Evolutionary conservation across 2,888 invertebrate species (phyloP), one percentile per base, ranked within the genome.

Genomic region (Hypercompe scribonia): DNA sequence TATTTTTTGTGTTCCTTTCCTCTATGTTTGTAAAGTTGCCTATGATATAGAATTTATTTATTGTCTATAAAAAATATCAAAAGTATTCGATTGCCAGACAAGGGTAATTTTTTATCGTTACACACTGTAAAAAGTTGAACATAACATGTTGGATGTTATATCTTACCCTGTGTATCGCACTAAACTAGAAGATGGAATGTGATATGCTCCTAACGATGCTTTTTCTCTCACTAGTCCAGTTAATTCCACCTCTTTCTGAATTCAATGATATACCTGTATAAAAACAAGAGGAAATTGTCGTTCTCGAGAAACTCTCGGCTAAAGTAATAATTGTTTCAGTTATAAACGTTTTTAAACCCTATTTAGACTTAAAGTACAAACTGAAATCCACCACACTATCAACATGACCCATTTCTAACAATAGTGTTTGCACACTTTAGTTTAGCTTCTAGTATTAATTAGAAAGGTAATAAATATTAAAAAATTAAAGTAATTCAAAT

Each of bases 211-310:
- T 88, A 87, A 85, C 82, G 85, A 85, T 81, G 80, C 67, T 73
- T 82, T 88, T 88, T 87, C 84, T 86, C 75, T 84, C 78, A 80
- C 78, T 81, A 74, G 72, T 78, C 74, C 74, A 80, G 76, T 81
- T 85, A 83, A 83, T 78, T 63, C 73, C 65, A 72, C 3, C 76
- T 79, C 70, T 75, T 76, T 75, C 72, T 80, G 71, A 80, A 81
- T 81, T 81, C 84, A 76, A 73, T 78, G 68, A 80, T 76, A 66
- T 72, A 65, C 50, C 31, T 42, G 81, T 75, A 83, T 76, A 75
- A 39, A 39, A 69, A 65, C 71, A 36, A 61, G 28, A 31, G 61
- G 61, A 61, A 28, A 78, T 66, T 72, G 76, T 61, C 70, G 61
- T 75, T 70, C 13, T 65, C 68, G 21, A 58, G 42, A 21, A 36